phyloP scores from a whole-genome alignment of 1,140 invertebrate species.

The Magallana angulata region DNA sequence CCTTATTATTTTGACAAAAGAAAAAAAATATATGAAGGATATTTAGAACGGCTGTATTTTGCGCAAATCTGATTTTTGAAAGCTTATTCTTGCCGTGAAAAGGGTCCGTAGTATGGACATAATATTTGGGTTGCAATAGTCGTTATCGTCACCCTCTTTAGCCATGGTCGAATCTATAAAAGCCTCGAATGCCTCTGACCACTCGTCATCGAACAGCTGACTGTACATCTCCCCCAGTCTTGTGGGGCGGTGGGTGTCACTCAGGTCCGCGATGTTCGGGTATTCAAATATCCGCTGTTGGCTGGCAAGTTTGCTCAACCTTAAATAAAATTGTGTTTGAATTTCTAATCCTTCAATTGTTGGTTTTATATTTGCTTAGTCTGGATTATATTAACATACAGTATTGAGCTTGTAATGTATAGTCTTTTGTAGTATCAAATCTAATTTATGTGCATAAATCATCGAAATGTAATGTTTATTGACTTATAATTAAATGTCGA shows the following conservation, averaged over 20 bases:
- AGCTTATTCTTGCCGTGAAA: slow-evolving; percentile 2
- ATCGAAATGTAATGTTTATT: too few species aligned
- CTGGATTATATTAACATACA: too few species aligned
- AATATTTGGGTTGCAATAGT: background rate
- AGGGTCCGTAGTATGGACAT: slow-evolving; percentile 3
- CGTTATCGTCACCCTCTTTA: background rate
- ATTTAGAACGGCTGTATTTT: too few species aligned
- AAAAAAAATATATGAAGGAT: too few species aligned
- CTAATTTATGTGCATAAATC: too few species aligned
- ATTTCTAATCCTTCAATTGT: slow-evolving; percentile 19
- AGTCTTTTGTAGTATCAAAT: too few species aligned
- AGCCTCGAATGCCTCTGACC: slow-evolving; percentile 52
- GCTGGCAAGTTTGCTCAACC: slow-evolving; percentile 50
- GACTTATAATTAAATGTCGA: too few species aligned
- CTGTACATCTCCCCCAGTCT: slow-evolving; percentile 44
- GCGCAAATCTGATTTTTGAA: background rate
- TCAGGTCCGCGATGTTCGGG: slow-evolving; percentile 49
- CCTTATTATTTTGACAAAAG: too few species aligned
- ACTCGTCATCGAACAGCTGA: slow-evolving; percentile 55
- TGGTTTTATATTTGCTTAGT: too few species aligned
- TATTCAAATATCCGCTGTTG: slow-evolving; percentile 48
- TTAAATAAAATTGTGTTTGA: background rate
- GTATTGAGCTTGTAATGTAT: too few species aligned
- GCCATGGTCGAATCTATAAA: background rate
- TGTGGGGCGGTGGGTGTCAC: slow-evolving; percentile 53